phyloP scores from a whole-genome alignment of 2,113 vertebrate species.

The Chaenogobius annularis region DNA sequence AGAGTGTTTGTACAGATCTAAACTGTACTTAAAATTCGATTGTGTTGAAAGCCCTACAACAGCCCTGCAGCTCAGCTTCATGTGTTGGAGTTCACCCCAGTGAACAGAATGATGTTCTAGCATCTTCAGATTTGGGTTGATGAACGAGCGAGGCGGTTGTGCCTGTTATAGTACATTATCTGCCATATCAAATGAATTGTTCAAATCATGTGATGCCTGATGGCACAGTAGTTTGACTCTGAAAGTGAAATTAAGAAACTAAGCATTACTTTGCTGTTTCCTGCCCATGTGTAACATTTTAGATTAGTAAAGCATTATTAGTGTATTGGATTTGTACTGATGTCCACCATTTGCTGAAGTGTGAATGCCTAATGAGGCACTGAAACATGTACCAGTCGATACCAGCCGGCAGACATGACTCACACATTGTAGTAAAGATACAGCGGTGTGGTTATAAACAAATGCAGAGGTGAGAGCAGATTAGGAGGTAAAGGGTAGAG shows the following conservation, averaged over 20 bases:
- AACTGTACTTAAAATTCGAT: no score
- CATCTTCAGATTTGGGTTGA: background rate
- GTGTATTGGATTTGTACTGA: background rate
- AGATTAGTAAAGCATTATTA: conserved; percentile 10
- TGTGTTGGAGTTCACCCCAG: background rate
- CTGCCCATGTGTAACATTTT: no score
- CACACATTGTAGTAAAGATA: conserved; percentile 18
- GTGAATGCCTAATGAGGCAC: background rate
- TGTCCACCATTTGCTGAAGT: background rate
- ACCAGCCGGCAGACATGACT: conserved; percentile 25
- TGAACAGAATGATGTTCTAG: background rate
- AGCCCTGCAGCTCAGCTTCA: background rate
- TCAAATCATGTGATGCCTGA: background rate
- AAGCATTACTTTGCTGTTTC: no score
- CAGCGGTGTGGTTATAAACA: conserved; percentile 13
- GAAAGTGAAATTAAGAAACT: background rate
- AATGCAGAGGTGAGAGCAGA: conserved; percentile 18
- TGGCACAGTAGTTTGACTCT: background rate
- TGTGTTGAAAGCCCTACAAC: no score
- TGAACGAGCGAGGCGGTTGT: background rate
- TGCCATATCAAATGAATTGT: background rate
- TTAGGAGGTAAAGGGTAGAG: conserved; percentile 49
- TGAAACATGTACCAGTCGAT: background rate
- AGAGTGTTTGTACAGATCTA: no score
- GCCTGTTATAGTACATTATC: no score